Percentiles rank a stretch among this genome's conserved stretches.
These are phyloP conservation scores for Pangasius krempfi DNA, from an alignment of 2,797 vertebrate genomes.

Conservation along the genomic window DNA sequence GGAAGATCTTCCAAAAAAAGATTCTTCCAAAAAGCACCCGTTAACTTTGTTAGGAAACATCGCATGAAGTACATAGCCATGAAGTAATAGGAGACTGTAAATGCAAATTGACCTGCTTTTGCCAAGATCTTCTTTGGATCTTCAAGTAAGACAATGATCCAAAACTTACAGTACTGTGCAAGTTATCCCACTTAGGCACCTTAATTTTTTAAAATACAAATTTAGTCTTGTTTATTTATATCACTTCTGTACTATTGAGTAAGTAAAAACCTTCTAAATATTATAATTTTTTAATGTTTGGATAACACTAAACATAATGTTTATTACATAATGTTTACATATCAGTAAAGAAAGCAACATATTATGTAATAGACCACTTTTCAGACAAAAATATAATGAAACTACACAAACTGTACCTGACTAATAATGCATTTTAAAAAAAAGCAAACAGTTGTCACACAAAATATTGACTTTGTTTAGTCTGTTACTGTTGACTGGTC, in stretches of 20 bases:
- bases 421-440: not conserved
- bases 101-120: not conserved
- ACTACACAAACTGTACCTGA: not conserved
- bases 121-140: not conserved
- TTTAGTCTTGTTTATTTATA: not conserved
- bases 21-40: not conserved
- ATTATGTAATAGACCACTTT: not conserved
- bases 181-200: not conserved
- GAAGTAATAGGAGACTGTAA: not conserved
- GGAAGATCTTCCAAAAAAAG: no score
- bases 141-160: not conserved
- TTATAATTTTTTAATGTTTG: no score
- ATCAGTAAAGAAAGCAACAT: no score
- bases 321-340: no score
- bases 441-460: not conserved
- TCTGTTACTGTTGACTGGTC: not conserved
- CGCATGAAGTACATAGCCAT: not conserved
- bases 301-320: no score
- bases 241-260: not conserved
- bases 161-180: not conserved
- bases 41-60: not conserved
- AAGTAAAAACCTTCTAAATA: not conserved
- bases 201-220: not conserved
- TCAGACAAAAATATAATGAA: not conserved
- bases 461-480: not conserved